Conservation (phyloP, 2,113 vertebrate genomes). For the Pipra filicauda region DNA sequence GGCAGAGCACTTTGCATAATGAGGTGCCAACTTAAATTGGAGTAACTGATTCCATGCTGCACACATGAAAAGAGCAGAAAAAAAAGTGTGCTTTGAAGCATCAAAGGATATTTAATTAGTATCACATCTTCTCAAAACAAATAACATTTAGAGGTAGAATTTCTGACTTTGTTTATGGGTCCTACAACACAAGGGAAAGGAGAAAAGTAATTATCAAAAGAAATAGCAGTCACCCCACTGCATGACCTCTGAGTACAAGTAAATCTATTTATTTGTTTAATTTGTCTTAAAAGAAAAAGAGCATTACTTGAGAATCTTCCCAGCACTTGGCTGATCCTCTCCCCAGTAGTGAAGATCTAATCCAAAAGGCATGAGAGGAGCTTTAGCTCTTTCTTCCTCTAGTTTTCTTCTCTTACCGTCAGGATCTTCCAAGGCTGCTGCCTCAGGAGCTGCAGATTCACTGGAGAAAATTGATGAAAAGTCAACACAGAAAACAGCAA, state of each 20-base stretch:
- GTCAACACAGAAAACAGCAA: not conserved
- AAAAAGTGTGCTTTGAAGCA: constrained; percentile 17
- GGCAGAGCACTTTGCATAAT: not conserved
- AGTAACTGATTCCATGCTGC: not conserved
- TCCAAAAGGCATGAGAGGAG: constrained; percentile 87
- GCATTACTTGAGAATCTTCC: constrained; percentile 88
- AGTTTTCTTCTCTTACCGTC: constrained; percentile 40
- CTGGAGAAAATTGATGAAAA: constrained; percentile 30
- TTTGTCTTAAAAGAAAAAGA: constrained; percentile 43
- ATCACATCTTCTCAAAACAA: constrained; percentile 35
- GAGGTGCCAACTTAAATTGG: not conserved
- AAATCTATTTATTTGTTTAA: constrained; percentile 47
- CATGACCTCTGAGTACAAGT: constrained; percentile 16
- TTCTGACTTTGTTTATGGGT: constrained; percentile 37
- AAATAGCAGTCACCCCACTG: not conserved
- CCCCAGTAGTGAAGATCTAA: constrained; percentile 93
- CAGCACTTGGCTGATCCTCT: constrained; percentile 80
- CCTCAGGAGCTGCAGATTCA: not conserved
- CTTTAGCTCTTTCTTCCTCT: constrained; percentile 66
- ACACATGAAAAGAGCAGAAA: constrained; percentile 26
- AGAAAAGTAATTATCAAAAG: constrained; percentile 48
- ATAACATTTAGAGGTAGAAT: constrained; percentile 27
- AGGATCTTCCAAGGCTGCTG: not conserved
- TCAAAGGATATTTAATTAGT: constrained; percentile 59
- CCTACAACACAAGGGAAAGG: not conserved